A percentile compares a stretch with the other conserved stretches of the same genome.
These are phyloP conservation scores for Cepphus grylle DNA, from an alignment of 2,113 vertebrate genomes.

Conservation along the genomic window DNA sequence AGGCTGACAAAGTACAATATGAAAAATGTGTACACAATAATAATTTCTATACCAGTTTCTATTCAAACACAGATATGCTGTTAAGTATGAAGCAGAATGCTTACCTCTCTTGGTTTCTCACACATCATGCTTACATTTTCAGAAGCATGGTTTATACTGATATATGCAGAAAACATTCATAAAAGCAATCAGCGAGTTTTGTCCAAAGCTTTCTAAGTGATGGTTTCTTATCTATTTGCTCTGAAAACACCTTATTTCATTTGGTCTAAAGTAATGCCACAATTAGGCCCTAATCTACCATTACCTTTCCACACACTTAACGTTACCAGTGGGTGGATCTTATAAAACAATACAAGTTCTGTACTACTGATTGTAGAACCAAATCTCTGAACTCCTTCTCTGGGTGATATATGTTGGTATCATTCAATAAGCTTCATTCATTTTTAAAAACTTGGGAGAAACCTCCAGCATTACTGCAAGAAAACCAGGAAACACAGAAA, in stretches of 20 bases:
- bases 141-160: background rate
- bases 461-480: background rate
- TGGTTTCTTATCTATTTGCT: background rate
- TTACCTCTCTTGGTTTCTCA: background rate
- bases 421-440: background rate
- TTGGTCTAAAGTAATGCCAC: background rate
- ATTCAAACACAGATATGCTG: background rate
- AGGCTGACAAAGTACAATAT: background rate
- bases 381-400: background rate
- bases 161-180: background rate
- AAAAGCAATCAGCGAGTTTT: background rate
- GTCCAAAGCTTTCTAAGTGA: background rate
- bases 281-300: background rate
- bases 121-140: background rate
- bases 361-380: background rate
- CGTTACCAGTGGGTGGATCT: background rate
- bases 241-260: background rate
- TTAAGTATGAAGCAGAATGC: background rate
- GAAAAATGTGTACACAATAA: background rate
- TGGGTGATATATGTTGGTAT: background rate
- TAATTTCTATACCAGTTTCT: background rate
- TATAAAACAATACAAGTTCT: background rate
- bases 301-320: background rate
- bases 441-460: background rate
- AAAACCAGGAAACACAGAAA: background rate